Percentiles rank a stretch among this genome's conserved stretches.
Evolutionary conservation across 2,113 vertebrate species (phyloP).

Genomic region (Atherinomorus stipes): DNA sequence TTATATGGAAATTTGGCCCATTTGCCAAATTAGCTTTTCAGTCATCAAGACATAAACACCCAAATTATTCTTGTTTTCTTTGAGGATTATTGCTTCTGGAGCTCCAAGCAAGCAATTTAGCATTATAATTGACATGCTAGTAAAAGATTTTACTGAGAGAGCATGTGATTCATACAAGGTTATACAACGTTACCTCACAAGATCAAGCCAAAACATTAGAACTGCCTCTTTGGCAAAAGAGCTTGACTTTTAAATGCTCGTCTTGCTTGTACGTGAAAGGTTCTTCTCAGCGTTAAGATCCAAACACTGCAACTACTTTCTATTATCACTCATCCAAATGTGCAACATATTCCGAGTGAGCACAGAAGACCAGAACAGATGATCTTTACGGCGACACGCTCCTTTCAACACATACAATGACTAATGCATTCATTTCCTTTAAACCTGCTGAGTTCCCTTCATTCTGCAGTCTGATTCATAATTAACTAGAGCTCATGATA

Average conservation of each 20-base stretch:
- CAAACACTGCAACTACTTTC: neutral
- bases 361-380: neutral
- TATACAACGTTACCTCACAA: neutral
- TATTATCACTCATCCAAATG: neutral
- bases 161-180: slow-evolving; percentile 14
- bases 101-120: slow-evolving; percentile 30
- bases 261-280: neutral
- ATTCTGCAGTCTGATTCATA: slow-evolving; percentile 36
- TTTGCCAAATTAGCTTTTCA: slow-evolving; percentile 50
- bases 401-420: neutral
- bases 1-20: slow-evolving; percentile 36
- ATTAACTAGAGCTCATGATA: slow-evolving; percentile 18
- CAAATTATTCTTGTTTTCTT: slow-evolving; percentile 26
- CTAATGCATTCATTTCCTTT: slow-evolving; percentile 25
- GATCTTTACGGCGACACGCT: neutral
- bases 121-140: slow-evolving; percentile 16
- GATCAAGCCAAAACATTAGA: slow-evolving; percentile 12
- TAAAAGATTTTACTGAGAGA: slow-evolving; percentile 19
- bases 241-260: neutral
- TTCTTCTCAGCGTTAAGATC: neutral
- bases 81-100: slow-evolving; percentile 11
- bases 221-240: neutral
- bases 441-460: slow-evolving; percentile 18
- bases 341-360: neutral
- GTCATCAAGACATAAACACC: slow-evolving; percentile 39